Conservation (phyloP, 2,113 vertebrate species). For the Pycnonotus jocosus region DNA sequence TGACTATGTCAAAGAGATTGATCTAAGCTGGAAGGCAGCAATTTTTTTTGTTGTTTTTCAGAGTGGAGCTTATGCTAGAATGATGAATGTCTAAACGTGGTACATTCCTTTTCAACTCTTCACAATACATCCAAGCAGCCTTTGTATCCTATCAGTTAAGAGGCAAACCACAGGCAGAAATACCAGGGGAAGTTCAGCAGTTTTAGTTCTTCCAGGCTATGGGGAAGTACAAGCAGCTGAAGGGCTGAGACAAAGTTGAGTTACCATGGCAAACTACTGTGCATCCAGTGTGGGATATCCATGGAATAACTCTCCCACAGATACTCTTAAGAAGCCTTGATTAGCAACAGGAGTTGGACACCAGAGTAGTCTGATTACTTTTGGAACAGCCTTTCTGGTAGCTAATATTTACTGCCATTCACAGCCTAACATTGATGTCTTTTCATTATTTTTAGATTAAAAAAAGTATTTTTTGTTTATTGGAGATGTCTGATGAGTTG, state of each 20-base stretch:
- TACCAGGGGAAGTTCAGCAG: neutral
- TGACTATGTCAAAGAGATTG: neutral
- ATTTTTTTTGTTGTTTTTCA: conserved; percentile 3
- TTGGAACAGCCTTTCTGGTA: neutral
- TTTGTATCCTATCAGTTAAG: neutral
- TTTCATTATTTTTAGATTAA: neutral
- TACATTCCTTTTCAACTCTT: neutral
- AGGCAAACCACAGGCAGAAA: neutral
- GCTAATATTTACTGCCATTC: neutral
- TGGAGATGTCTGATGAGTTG: neutral
- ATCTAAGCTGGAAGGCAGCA: conserved; percentile 8
- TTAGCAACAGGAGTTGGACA: neutral
- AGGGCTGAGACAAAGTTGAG: neutral
- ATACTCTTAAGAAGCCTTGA: neutral
- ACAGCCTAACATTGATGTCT: neutral
- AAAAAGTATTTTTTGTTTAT: neutral
- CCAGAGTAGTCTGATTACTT: neutral
- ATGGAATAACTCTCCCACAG: neutral
- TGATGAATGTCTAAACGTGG: neutral
- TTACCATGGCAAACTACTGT: neutral
- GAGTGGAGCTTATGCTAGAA: neutral
- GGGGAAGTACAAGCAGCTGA: neutral
- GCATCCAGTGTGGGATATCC: neutral
- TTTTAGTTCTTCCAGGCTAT: neutral
- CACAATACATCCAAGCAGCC: neutral